Evolutionary conservation across 2,797 vertebrate species (phyloP), one percentile per base, ranked within the genome.

Genomic region (Hipposideros larvatus): DNA sequence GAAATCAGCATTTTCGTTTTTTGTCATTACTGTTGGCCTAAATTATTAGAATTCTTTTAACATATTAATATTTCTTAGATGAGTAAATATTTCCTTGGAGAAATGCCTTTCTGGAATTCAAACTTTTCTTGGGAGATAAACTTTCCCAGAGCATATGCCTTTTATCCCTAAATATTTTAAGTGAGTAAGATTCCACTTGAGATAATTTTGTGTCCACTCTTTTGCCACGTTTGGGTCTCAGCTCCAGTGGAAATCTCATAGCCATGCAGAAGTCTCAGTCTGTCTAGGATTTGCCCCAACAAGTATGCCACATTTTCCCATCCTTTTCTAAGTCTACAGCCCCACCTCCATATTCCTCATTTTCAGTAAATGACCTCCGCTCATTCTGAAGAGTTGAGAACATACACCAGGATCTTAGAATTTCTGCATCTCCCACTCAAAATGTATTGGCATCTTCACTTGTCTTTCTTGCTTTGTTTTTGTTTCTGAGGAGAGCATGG

Each of bases 31-130:
- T 84, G 4, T 22, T 88, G 84, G 57, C 85, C 31, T 77, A 78
- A 66, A 78, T 94, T 66, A 71, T 94, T 82, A 66, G 90, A 65
- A 73, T 88, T 94, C 41, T 95, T 89, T 93, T 75, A 86, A 70
- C 34, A 19, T 71, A n/a, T 57, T 87, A 63, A 24, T 87, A 48
- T 88, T 92, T 78, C 43, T 87, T 88, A 75, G 37, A 77, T 37
- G 46, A 85, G 21, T 88, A 80, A 93, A 77, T 90, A 93, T 91
- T 92, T 97, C 79, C 51, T 59, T 85, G 70, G 66, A 88, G 53
- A 86, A 92, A 66, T 61, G 51, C 8, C 22, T 77, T 93, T 87
- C 80, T 83, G 74, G 75, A 91, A 90, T 48, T 22, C 46, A 92
- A 68, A 55, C 10, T 75, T 92, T 88, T 94, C 63, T 28, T 21